These are phyloP conservation scores for Chymomyza amoena DNA, from an alignment of 2,888 invertebrate species.

Conservation along the genomic window DNA sequence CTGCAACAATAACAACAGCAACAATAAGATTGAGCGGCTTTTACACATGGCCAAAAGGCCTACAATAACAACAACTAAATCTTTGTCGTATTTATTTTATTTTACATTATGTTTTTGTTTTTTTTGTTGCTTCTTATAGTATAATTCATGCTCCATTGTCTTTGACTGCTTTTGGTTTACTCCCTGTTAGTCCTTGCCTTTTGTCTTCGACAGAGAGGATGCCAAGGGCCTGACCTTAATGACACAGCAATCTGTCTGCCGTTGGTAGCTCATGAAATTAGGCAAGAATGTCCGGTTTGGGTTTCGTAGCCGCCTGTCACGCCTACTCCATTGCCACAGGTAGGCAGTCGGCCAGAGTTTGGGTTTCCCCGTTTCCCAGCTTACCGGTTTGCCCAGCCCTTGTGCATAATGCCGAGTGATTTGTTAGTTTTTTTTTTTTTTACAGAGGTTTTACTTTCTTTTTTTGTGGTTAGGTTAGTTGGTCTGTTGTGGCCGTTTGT, in stretches of 20 bases:
- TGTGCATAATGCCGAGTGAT: conserved; percentile 61
- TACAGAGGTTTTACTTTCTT: conserved; percentile 1
- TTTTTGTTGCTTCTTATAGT: conserved; percentile 5
- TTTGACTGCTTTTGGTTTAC: conserved; percentile 3
- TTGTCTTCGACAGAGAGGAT: not conserved
- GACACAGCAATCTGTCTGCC: conserved; percentile 62
- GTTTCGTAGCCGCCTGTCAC: conserved; percentile 13
- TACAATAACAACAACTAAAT: conserved; percentile 15
- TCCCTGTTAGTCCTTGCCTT: conserved; percentile 5
- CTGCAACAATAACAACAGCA: not conserved
- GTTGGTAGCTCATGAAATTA: conserved; percentile 64
- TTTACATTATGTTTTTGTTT: not conserved
- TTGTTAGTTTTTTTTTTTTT: conserved; percentile 52
- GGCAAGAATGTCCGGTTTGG: conserved; percentile 57
- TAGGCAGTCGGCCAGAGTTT: conserved; percentile 16
- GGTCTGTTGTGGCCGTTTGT: not conserved
- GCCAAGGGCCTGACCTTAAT: conserved; percentile 39
- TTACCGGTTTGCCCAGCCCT: not conserved
- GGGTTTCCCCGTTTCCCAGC: not conserved
- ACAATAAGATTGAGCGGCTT: not conserved
- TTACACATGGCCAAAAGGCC: not conserved
- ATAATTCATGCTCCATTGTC: conserved; percentile 9
- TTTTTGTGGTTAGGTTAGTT: conserved; percentile 7
- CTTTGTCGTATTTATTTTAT: conserved; percentile 2
- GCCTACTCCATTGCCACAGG: conserved; percentile 31